Evolutionary conservation across 2,113 vertebrate genomes (phyloP).

Genomic region (Toxotes jaculatrix): DNA sequence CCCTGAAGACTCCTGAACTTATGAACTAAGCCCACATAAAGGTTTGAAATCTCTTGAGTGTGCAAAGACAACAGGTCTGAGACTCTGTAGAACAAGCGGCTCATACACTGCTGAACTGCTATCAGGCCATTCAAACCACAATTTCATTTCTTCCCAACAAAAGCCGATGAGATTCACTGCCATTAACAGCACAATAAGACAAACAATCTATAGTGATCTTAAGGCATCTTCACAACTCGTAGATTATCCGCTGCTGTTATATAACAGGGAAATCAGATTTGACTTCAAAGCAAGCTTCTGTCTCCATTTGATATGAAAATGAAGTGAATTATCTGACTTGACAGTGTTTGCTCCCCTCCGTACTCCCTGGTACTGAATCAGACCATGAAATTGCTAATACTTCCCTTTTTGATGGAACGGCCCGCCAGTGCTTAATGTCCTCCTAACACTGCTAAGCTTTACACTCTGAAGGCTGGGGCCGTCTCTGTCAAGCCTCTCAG

Average conservation of each 20-base stretch:
- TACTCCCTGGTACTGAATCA: background rate
- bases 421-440: background rate
- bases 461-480: background rate
- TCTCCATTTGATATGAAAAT: constrained; percentile 14
- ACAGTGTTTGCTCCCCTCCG: background rate
- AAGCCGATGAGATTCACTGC: background rate
- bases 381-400: constrained; percentile 14
- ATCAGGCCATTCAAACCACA: background rate
- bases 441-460: constrained; percentile 11
- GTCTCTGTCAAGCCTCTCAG: constrained; percentile 2
- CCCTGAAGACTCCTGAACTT: background rate
- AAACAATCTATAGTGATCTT: background rate
- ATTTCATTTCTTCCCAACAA: background rate
- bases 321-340: constrained; percentile 23
- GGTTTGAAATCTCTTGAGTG: background rate
- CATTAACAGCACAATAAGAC: background rate
- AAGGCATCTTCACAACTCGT: background rate
- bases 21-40: background rate
- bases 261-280: constrained; percentile 24
- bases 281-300: constrained; percentile 34
- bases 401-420: background rate
- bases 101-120: background rate
- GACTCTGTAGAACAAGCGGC: background rate
- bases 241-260: background rate
- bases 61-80: background rate